A percentile compares a stretch with the other conserved stretches of the same genome.
Evolutionary conservation across 2,888 invertebrate species (phyloP).

Genomic region (Papilio demoleus): DNA sequence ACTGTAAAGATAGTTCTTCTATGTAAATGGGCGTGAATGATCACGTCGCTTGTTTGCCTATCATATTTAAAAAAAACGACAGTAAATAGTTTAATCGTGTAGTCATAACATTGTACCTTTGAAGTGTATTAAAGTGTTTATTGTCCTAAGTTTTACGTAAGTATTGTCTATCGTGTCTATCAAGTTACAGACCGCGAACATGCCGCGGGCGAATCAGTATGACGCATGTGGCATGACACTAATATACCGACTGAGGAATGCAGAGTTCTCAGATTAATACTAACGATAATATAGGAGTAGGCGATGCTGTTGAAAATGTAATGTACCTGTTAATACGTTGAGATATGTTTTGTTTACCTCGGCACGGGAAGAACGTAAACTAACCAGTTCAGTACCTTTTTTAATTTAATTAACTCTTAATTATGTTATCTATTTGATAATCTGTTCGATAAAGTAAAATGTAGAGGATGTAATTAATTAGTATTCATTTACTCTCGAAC

Average conservation of each 20-base stretch:
- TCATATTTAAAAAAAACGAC: no score
- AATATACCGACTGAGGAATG: constrained; percentile 10
- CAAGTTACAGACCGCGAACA: constrained; percentile 1
- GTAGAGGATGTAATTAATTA: background rate
- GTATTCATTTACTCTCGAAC: background rate
- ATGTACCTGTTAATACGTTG: background rate
- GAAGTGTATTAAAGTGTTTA: constrained; percentile 12
- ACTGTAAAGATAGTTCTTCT: no score
- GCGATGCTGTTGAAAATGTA: constrained; percentile 1
- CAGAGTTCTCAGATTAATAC: constrained; percentile 17
- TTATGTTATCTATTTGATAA: constrained; percentile 6
- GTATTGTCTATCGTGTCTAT: constrained; percentile 19
- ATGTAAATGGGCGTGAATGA: no score
- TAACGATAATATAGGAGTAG: constrained; percentile 5
- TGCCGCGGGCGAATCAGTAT: constrained; percentile 14
- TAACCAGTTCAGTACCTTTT: background rate
- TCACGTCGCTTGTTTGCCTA: no score
- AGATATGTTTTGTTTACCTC: constrained; percentile 1
- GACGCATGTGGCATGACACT: constrained; percentile 16
- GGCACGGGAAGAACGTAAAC: background rate
- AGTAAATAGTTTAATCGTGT: background rate
- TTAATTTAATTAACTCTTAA: constrained; percentile 5
- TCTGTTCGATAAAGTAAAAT: background rate
- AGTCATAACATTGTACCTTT: background rate
- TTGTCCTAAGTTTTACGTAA: constrained; percentile 13